Evolutionary conservation across 2,797 vertebrate species (phyloP).

Genomic region (Danio jaintianensis): DNA sequence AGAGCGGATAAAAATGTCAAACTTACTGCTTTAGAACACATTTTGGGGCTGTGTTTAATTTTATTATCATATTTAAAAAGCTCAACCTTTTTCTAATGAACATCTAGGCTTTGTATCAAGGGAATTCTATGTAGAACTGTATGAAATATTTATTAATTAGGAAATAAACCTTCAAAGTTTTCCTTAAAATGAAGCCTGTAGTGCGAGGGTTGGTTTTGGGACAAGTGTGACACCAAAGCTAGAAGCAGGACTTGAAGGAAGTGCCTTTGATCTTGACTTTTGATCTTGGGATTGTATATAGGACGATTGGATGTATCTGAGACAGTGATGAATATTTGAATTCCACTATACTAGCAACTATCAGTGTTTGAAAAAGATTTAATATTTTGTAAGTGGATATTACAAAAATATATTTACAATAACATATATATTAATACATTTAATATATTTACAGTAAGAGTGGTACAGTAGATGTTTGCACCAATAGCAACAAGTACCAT

Average conservation of each 20-base stretch:
- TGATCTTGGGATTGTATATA: constrained; percentile 9
- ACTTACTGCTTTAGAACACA: not conserved
- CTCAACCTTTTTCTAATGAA: not conserved
- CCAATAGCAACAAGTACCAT: not conserved
- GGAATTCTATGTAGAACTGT: not conserved
- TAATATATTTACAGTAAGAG: not conserved
- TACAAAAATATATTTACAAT: no score
- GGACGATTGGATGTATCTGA: not conserved
- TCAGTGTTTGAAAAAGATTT: not conserved
- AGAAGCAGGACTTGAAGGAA: not conserved
- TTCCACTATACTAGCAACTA: not conserved
- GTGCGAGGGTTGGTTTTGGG: not conserved
- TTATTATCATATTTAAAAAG: not conserved
- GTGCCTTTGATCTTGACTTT: constrained; percentile 15
- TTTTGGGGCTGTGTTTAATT: not conserved
- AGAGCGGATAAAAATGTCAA: not conserved
- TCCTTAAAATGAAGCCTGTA: not conserved
- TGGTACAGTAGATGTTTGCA: not conserved
- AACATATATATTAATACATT: no score
- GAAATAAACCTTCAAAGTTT: not conserved
- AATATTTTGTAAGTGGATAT: not conserved
- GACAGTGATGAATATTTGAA: not conserved
- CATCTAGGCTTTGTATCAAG: not conserved
- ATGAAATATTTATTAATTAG: constrained; percentile 6
- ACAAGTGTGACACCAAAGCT: constrained; percentile 2